Base-by-base conservation (phyloP, 2,888 invertebrate species). In the Chloroclystis v-ata region DNA sequence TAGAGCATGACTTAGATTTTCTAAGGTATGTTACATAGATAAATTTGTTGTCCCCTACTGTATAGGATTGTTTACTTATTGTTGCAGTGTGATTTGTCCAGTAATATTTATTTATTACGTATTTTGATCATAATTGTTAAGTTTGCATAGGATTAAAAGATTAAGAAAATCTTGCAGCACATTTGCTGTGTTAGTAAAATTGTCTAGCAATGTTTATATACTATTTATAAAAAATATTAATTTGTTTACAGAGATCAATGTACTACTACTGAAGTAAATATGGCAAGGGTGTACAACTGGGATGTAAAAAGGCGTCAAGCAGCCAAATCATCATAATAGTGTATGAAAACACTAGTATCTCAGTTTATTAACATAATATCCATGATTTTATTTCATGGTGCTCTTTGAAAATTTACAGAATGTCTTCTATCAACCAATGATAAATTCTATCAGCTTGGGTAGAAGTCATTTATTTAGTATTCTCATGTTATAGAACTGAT, bases 201-300 rank as follows among this genome's bases (percentile, higher is more conserved):
- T n/a, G n/a, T n/a, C n/a, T n/a, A n/a, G n/a, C n/a, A n/a, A n/a
- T n/a, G n/a, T n/a, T n/a, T n/a, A n/a, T n/a, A n/a, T n/a, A n/a
- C n/a, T n/a, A n/a, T n/a, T n/a, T n/a, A n/a, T n/a, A 26, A 26
- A 26, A 8, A 26, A 2, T 20, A 16, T 8, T 6, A 11, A 20
- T 16, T 4, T 33, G 13, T 7, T 35, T 35, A 11, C 20, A 94
- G 98, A 70, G 98, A 99, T 89, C 99, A 99, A 83, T 95, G 96
- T 70, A 99, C 99, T 10, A 99, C 98, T 12, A 96, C 97, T 35
- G 99, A 99, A 92, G 99, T 99, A 14, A 99, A 98, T 78, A 98
- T 99, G 97, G 98, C 99, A 24, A 90, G 99, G 73, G 97, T 99
- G 14, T 98, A 96, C 78, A 99, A 99, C 81, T 98, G 98, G 98